Conservation (phyloP, 37 sponge, comb jelly and placozoan species). For the Cladorhizidae sp. region DNA sequence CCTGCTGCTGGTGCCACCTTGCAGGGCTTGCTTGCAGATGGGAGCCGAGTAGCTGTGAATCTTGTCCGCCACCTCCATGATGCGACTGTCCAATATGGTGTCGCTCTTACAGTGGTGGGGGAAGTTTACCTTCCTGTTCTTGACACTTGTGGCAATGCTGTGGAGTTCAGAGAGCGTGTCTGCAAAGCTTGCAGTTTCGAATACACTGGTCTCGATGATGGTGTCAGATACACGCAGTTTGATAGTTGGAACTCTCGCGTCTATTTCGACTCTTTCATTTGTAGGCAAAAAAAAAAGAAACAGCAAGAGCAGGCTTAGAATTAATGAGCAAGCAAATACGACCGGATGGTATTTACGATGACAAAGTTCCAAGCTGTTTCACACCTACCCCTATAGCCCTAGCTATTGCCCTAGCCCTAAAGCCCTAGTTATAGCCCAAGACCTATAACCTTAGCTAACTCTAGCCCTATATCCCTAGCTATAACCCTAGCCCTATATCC, state of each 20-base stretch:
- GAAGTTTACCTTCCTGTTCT: background rate
- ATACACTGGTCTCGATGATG: background rate
- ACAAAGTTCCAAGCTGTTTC: too few relatives aligned
- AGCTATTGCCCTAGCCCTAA: too few relatives aligned
- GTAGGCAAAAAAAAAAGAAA: background rate
- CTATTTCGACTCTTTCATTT: background rate
- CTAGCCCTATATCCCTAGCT: too few relatives aligned
- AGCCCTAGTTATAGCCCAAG: too few relatives aligned
- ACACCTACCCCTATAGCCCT: too few relatives aligned
- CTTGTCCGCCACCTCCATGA: constrained; percentile 1
- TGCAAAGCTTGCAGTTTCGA: background rate
- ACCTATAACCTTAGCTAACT: too few relatives aligned
- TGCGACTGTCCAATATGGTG: background rate
- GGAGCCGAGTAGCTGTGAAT: background rate
- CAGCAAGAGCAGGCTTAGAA: background rate
- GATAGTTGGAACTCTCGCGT: background rate
- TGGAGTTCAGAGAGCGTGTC: background rate
- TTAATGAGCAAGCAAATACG: too few relatives aligned
- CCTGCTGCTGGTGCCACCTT: background rate
- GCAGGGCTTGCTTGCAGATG: constrained; percentile 1
- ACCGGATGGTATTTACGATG: too few relatives aligned
- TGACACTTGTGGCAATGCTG: background rate
- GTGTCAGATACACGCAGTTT: background rate
- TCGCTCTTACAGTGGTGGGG: background rate
- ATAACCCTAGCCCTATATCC: too few relatives aligned